Base-by-base conservation (phyloP, 2,113 vertebrate genomes). In the Uria aalge region DNA sequence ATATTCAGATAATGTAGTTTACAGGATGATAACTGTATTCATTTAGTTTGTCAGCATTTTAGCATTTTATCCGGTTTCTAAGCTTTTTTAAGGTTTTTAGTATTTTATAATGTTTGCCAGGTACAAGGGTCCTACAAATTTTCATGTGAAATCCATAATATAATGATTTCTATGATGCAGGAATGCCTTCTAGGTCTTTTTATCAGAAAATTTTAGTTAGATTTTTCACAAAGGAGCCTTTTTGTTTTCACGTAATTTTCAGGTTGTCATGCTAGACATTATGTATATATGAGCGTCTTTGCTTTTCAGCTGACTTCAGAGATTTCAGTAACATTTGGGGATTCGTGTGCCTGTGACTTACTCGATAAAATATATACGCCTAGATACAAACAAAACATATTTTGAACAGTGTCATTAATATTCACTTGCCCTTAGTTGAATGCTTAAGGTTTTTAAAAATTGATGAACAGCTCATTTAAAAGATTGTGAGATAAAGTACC, bases 231-330 rank as follows among this genome's bases (percentile, higher is more conserved):
- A 97, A 94, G 69, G 59, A 97, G 41, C 55, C 56, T 81, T 95
- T 95, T 76, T 59, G 45, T 96, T 96, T 97, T 89, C 41, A 95
- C 60, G 59, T 97, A 93, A 91, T 97, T 97, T 96, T 95, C 93
- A 97, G 89, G 84, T 94, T 98, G 91, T 94, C 55, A 69, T 91
- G 69, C 92, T 90, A 76, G 88, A 91, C 77, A 96, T 97, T 97
- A 95, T 85, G 93, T 96, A 89, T 83, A 77, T 92, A 81, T 92
- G 92, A 90, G 68, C 56, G 90, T 95, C 88, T 98, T 95, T 98
- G 94, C 91, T 98, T 97, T 97, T 96, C 97, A 98, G 92, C 88
- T 97, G 94, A 94, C 95, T 97, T 98, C 93, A 95, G 96, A 98
- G 92, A 96, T 96, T 97, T 93, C 83, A 98, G 95, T 95, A 97